Evolutionary conservation across 2,888 invertebrate genomes (phyloP).

Genomic region (Schizotus pectinicornis): DNA sequence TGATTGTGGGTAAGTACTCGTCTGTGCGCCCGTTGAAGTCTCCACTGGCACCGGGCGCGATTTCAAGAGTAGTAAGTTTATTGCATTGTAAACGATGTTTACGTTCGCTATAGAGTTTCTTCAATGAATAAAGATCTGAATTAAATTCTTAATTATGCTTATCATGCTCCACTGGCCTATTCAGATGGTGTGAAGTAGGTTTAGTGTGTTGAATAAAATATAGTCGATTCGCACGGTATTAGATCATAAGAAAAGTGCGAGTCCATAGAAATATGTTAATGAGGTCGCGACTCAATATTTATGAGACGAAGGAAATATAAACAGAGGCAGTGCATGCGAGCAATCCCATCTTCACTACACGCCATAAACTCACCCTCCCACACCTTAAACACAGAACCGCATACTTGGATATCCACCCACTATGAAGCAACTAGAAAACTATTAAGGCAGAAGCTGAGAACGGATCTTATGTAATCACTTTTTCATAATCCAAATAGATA

Average conservation of each 20-base stretch:
- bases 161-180: slow-evolving; percentile 5
- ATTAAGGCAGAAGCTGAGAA: no score
- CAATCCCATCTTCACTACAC: slow-evolving; percentile 1
- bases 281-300: slow-evolving; percentile 10
- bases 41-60: background rate
- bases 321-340: slow-evolving; percentile 1
- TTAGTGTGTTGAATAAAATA: slow-evolving; percentile 9
- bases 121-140: background rate
- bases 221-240: slow-evolving; percentile 9
- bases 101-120: no score
- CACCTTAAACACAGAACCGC: background rate
- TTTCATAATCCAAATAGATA: no score
- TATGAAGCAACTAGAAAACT: background rate
- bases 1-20: background rate
- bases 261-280: slow-evolving; percentile 5
- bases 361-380: background rate
- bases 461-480: no score
- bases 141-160: background rate
- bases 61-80: background rate
- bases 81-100: no score
- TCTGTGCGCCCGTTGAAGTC: slow-evolving; percentile 1
- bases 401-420: slow-evolving; percentile 1
- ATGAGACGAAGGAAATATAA: slow-evolving; percentile 4
- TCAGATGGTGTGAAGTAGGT: background rate
- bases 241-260: slow-evolving; percentile 16